phyloP scores from a whole-genome alignment of 2,888 invertebrate species.

The Stomorhina lunata region DNA sequence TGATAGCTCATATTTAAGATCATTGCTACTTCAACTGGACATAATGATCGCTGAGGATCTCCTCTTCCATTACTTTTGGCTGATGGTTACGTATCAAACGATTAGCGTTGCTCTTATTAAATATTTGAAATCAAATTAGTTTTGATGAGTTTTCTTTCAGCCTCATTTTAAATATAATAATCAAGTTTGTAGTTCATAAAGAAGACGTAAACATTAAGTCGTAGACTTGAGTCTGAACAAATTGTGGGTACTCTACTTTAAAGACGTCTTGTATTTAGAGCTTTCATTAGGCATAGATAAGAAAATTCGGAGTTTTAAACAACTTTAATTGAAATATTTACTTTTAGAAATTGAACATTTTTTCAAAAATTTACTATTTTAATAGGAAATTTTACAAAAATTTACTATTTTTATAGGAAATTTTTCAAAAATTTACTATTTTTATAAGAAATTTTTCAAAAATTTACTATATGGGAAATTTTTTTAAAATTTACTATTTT shows the following conservation, averaged over 20 bases:
- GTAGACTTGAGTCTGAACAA: no score
- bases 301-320: no score
- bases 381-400: no score
- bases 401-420: no score
- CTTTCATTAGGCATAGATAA: no score
- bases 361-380: no score
- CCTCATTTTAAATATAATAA: slow-evolving; percentile 17
- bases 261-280: background rate
- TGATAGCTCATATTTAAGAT: background rate
- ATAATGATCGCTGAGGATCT: background rate
- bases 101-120: background rate
- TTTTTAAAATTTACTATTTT: no score
- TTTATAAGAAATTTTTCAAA: no score
- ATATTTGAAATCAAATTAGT: slow-evolving; percentile 47
- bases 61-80: background rate
- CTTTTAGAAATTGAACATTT: no score
- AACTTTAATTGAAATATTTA: no score
- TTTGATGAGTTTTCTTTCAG: slow-evolving; percentile 15
- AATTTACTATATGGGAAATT: no score
- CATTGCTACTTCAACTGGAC: slow-evolving; percentile 10
- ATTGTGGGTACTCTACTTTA: background rate
- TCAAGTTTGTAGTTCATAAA: slow-evolving; percentile 1
- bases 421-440: no score
- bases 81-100: slow-evolving; percentile 2
- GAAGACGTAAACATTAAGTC: background rate